Evolutionary conservation across 2,797 vertebrate species (phyloP).

Genomic region (Brachyrhaphis roseni): DNA sequence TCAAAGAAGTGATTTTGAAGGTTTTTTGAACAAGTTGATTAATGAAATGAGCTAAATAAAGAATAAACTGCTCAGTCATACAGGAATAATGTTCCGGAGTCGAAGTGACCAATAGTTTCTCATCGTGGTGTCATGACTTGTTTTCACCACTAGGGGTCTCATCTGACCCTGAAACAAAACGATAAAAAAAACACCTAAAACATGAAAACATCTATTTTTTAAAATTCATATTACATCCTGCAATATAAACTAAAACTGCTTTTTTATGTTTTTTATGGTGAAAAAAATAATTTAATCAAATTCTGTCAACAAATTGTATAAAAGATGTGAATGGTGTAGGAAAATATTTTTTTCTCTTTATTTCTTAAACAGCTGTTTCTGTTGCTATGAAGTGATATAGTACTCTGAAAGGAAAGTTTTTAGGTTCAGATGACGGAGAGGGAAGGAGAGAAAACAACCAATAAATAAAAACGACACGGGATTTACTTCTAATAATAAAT

Average conservation of each 20-base stretch:
- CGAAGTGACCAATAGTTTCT: neutral
- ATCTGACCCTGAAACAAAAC: neutral
- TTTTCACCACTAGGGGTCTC: conserved; percentile 38
- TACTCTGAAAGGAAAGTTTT: neutral
- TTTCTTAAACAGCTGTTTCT: neutral
- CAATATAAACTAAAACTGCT: neutral
- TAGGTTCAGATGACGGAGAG: neutral
- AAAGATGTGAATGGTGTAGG: neutral
- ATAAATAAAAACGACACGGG: neutral
- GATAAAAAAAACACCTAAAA: neutral
- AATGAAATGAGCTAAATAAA: neutral
- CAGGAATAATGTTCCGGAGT: neutral
- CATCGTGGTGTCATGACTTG: neutral
- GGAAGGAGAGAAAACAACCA: neutral
- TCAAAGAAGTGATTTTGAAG: too few relatives aligned
- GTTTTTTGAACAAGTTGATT: too few relatives aligned
- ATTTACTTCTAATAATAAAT: neutral
- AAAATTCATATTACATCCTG: neutral
- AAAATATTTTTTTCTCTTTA: neutral
- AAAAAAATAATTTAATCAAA: neutral
- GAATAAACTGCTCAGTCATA: neutral
- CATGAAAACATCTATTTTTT: neutral
- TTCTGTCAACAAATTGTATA: neutral
- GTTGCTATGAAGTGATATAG: neutral
- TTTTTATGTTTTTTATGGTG: neutral